phyloP scores from a whole-genome alignment of 2,797 vertebrate genomes.

The Menidia menidia region DNA sequence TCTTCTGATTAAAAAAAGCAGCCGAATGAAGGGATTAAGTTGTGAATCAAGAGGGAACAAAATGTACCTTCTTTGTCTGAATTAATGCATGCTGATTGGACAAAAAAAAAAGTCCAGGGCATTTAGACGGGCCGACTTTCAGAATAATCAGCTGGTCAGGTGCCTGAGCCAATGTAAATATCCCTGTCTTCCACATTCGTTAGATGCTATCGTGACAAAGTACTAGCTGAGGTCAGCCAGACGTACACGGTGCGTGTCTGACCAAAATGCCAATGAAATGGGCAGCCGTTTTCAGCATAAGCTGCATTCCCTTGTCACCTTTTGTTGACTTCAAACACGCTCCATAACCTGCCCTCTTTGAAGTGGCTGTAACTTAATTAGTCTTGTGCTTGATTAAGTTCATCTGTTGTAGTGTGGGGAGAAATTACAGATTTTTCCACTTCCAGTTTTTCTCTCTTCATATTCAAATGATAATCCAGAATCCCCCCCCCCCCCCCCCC shows the following conservation, averaged over 20 bases:
- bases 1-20: neutral
- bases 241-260: neutral
- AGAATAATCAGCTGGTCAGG: neutral
- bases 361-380: neutral
- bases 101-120: neutral
- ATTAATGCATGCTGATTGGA: neutral
- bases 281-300: no score
- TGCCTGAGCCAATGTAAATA: slow-evolving; percentile 1
- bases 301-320: neutral
- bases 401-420: neutral
- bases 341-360: neutral
- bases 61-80: neutral
- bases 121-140: neutral
- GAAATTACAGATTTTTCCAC: neutral
- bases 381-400: neutral
- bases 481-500: slow-evolving; percentile 39
- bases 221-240: no score
- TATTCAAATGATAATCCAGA: slow-evolving; percentile 45
- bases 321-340: neutral
- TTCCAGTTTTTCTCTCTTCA: slow-evolving; percentile 4
- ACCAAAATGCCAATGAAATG: neutral
- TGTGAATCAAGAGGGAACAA: neutral
- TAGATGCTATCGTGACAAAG: neutral
- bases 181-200: neutral
- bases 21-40: neutral